Evolutionary conservation across 2,113 vertebrate species (phyloP).

Genomic region (Acanthochromis polyacanthus): DNA sequence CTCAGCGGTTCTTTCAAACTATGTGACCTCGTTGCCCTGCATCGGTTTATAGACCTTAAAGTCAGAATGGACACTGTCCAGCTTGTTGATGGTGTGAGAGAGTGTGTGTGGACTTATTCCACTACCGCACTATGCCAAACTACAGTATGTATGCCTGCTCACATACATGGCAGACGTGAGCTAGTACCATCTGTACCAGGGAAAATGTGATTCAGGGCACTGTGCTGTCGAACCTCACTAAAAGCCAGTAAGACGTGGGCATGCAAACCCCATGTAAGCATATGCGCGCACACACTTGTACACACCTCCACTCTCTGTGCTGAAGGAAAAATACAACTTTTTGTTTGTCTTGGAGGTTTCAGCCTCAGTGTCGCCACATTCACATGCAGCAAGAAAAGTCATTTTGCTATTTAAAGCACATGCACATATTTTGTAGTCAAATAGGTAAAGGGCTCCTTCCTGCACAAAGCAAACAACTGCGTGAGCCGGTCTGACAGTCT

Average conservation of each 20-base stretch:
- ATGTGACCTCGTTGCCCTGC: constrained; percentile 63
- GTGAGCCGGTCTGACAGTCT: constrained; percentile 24
- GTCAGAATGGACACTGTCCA: constrained; percentile 58
- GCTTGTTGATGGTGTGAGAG: constrained; percentile 46
- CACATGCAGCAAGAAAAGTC: constrained; percentile 30
- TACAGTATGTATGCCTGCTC: constrained; percentile 68
- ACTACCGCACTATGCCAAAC: constrained; percentile 50
- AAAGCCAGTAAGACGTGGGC: constrained; percentile 39
- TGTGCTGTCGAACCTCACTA: constrained; percentile 51
- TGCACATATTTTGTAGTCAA: constrained; percentile 56
- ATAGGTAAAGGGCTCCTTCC: constrained; percentile 55
- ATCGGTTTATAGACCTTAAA: constrained; percentile 62
- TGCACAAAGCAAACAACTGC: constrained; percentile 63
- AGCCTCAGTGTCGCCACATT: constrained; percentile 55
- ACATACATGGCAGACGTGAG: constrained; percentile 68
- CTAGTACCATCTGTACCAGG: constrained; percentile 58
- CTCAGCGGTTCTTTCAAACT: constrained; percentile 35
- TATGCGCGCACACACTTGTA: constrained; percentile 36
- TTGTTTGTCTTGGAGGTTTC: constrained; percentile 72
- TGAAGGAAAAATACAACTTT: constrained; percentile 73
- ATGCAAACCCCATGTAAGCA: constrained; percentile 45
- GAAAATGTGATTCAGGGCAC: constrained; percentile 74
- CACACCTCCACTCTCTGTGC: constrained; percentile 40
- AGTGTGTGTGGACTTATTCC: constrained; percentile 58
- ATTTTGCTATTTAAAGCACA: constrained; percentile 72